Percentiles rank a stretch among this genome's conserved stretches.
Evolutionary conservation across 2,113 vertebrate genomes (phyloP).

Genomic region (Coturnix japonica): DNA sequence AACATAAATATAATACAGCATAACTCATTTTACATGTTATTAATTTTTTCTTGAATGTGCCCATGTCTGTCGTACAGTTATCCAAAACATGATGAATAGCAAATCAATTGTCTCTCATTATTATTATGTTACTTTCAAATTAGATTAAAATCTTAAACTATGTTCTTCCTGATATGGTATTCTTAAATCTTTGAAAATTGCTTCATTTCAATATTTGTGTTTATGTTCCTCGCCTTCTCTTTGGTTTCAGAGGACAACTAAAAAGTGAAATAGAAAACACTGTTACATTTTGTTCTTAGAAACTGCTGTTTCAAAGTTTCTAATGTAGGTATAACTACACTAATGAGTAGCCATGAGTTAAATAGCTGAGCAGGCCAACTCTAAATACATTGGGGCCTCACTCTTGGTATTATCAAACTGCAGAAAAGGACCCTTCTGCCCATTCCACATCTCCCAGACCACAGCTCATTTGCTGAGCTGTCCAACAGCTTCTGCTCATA

Average conservation of each 20-base stretch:
- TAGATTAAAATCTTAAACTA: conserved; percentile 41
- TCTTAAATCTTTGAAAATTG: conserved; percentile 42
- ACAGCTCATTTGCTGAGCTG: no score
- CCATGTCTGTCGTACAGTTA: background rate
- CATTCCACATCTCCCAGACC: no score
- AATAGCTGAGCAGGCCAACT: conserved; percentile 13
- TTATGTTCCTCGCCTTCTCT: background rate
- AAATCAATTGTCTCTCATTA: conserved; percentile 49
- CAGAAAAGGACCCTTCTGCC: no score
- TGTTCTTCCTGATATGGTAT: conserved; percentile 6
- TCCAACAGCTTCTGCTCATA: no score
- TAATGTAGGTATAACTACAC: background rate
- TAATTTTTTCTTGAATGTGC: background rate
- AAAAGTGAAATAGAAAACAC: background rate
- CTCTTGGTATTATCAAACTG: background rate
- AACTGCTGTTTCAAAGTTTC: background rate
- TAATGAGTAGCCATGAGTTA: background rate
- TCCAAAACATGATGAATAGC: conserved; percentile 31
- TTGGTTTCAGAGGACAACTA: background rate
- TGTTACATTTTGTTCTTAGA: background rate
- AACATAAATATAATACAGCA: background rate
- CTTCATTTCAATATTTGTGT: conserved; percentile 30
- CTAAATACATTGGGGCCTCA: background rate
- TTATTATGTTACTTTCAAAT: conserved; percentile 42
- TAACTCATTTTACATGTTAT: background rate